Evolutionary conservation across 23 tunicate genomes (phyloP).

Genomic region (Styela plicata): DNA sequence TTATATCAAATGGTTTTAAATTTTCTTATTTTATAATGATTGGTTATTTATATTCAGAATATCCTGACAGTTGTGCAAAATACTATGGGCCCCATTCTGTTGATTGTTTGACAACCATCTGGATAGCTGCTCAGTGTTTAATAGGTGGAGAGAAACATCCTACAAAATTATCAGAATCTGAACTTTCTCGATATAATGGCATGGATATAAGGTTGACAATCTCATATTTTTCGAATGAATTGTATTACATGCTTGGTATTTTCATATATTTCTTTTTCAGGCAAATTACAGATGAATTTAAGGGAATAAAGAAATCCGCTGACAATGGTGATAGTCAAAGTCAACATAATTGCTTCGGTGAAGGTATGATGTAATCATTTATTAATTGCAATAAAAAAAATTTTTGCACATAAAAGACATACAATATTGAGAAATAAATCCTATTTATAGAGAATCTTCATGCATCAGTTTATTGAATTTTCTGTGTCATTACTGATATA

Average conservation of each 20-base stretch:
- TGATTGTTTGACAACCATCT: constrained; percentile 3
- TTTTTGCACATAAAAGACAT: too few species aligned
- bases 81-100: constrained; percentile 24
- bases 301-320: neutral
- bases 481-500: too few species aligned
- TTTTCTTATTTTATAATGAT: too few species aligned
- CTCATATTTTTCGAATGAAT: neutral
- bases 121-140: constrained; percentile 14
- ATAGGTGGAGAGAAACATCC: constrained; percentile 14
- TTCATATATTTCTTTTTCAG: constrained; percentile 9
- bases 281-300: neutral
- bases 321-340: constrained; percentile 13
- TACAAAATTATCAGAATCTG: neutral
- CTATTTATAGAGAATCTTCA: too few species aligned
- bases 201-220: constrained; percentile 18
- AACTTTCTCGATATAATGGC: neutral
- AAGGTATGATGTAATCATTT: neutral
- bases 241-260: neutral
- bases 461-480: too few species aligned
- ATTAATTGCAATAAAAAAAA: too few species aligned
- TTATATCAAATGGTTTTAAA: too few species aligned
- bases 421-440: too few species aligned
- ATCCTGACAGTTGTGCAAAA: constrained; percentile 3
- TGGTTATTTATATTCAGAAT: constrained; percentile 8
- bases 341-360: constrained; percentile 14